These are phyloP conservation scores for Caenorhabditis briggsae DNA, from an alignment of 1,140 invertebrate genomes.

Conservation along the genomic window DNA sequence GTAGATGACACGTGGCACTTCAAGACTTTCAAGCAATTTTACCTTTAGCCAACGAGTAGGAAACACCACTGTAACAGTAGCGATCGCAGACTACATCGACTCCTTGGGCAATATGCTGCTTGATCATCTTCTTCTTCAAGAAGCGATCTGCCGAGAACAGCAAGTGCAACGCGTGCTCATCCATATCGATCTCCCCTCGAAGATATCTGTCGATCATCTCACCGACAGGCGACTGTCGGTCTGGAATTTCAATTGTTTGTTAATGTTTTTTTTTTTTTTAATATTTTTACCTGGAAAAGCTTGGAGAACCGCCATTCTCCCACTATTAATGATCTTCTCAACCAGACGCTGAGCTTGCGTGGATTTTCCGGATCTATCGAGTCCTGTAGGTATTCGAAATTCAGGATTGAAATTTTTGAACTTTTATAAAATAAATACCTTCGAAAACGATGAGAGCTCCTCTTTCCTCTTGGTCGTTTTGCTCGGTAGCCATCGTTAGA, in stretches of 20 bases:
- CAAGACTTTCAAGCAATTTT: background rate
- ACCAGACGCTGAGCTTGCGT: conserved; percentile 60
- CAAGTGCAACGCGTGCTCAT: conserved; percentile 58
- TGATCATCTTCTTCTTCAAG: conserved; percentile 54
- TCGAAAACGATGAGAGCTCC: conserved; percentile 61
- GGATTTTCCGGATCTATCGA: conserved; percentile 58
- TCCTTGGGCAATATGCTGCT: conserved; percentile 32
- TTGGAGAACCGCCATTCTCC: conserved; percentile 24
- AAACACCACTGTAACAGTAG: conserved; percentile 60
- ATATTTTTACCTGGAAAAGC: conserved; percentile 48
- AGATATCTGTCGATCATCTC: conserved; percentile 62
- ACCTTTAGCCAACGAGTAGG: conserved; percentile 63
- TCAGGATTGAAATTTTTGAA: background rate
- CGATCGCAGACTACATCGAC: conserved; percentile 62
- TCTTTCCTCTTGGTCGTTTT: conserved; percentile 7
- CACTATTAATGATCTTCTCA: conserved; percentile 21
- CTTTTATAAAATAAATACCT: conserved; percentile 4
- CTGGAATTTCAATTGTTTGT: background rate
- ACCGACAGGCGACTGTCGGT: conserved; percentile 47
- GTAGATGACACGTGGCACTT: background rate
- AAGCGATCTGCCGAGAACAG: conserved; percentile 61
- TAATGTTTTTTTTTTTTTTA: background rate
- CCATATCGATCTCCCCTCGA: conserved; percentile 57
- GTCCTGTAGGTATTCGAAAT: conserved; percentile 18
- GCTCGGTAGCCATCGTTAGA: background rate